These are phyloP conservation scores for Philaenus spumarius DNA, from an alignment of 1,140 invertebrate genomes.

Conservation along the genomic window DNA sequence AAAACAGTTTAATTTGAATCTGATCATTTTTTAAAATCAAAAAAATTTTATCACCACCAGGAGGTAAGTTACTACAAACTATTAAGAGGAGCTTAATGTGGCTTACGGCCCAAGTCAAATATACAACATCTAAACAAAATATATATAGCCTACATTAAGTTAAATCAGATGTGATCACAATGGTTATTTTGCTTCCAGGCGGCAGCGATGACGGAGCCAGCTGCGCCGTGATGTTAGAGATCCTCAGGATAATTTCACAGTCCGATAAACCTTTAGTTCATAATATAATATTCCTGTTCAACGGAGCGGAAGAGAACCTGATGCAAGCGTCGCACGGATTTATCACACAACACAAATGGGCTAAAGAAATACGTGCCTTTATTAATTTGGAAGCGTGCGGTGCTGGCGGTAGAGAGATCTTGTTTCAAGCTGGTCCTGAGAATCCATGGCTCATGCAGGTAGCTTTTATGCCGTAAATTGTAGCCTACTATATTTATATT, in stretches of 20 bases:
- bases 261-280: conserved; percentile 45
- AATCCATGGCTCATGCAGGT: conserved; percentile 86
- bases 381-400: conserved; percentile 94
- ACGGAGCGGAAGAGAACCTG: conserved; percentile 81
- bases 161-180: not conserved
- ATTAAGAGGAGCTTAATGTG: no score
- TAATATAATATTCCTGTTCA: conserved; percentile 79
- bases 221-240: conserved; percentile 88
- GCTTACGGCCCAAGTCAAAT: no score
- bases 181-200: conserved; percentile 44
- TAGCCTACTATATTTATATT: no score
- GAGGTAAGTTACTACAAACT: no score
- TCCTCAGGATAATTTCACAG: conserved; percentile 64
- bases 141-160: not conserved
- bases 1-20: no score
- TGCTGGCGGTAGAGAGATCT: conserved; percentile 83
- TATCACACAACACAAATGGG: conserved; percentile 89
- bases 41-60: no score
- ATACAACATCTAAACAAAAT: no score
- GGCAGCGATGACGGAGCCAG: conserved; percentile 89
- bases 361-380: conserved; percentile 69
- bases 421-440: conserved; percentile 91
- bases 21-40: no score
- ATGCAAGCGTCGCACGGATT: conserved; percentile 79
- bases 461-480: no score